Conservation (phyloP, 2,888 invertebrate genomes). For the Drosophila paramelanica region DNA sequence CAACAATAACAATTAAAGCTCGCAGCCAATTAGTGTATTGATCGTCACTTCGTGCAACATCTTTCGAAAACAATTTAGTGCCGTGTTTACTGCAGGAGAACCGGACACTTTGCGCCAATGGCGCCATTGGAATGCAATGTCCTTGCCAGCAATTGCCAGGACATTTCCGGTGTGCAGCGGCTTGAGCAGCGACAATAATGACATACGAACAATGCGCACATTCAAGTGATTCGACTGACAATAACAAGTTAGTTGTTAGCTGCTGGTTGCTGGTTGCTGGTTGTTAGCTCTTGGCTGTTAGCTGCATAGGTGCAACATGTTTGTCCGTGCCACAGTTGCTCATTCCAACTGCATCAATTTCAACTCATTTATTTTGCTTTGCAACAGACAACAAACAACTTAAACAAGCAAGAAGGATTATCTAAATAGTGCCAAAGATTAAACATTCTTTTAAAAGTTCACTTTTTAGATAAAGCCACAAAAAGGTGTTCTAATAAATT, state of each 20-base stretch:
- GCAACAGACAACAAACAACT: constrained; percentile 62
- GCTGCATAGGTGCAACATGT: constrained; percentile 48
- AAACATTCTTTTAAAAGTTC: constrained; percentile 3
- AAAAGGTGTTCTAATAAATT: too few species aligned
- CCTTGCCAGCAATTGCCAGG: constrained; percentile 21
- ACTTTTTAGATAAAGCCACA: too few species aligned
- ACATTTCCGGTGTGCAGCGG: constrained; percentile 42
- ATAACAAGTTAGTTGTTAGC: constrained; percentile 59
- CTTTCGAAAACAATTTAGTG: constrained; percentile 5
- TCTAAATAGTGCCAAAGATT: constrained; percentile 4
- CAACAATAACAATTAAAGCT: constrained; percentile 9
- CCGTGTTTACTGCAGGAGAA: constrained; percentile 24
- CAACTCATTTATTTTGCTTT: constrained; percentile 56
- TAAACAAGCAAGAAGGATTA: constrained; percentile 13
- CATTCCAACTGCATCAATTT: constrained; percentile 63
- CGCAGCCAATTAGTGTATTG: constrained; percentile 35
- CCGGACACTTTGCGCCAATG: constrained; percentile 1
- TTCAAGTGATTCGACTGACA: constrained; percentile 58
- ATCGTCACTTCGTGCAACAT: constrained; percentile 4
- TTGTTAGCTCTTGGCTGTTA: constrained; percentile 12
- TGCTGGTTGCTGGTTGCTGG: constrained; percentile 5
- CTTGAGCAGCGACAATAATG: constrained; percentile 40
- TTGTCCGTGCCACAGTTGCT: constrained; percentile 37
- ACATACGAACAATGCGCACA: constrained; percentile 55
- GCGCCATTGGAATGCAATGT: constrained; percentile 23